phyloP scores from a whole-genome alignment of 2,888 invertebrate species.

The Drosophila setosimentum region DNA sequence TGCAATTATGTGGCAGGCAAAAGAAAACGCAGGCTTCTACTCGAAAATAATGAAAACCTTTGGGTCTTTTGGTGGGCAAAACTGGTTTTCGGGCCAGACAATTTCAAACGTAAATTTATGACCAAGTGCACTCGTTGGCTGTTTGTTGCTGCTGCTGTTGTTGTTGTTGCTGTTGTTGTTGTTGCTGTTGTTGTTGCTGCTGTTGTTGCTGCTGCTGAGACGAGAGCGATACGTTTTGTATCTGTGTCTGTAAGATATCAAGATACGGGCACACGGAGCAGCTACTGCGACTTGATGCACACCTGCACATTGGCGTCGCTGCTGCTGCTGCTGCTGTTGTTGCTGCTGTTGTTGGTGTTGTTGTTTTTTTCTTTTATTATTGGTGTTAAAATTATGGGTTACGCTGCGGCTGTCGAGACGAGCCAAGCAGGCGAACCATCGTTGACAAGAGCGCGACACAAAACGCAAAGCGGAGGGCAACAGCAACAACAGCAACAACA shows the following conservation, averaged over 20 bases:
- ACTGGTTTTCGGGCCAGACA: conserved; percentile 68
- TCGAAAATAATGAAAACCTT: conserved; percentile 71
- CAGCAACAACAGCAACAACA: not conserved
- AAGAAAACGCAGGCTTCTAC: conserved; percentile 35
- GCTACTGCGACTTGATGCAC: conserved; percentile 79
- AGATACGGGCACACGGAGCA: conserved; percentile 61
- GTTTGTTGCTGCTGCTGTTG: conserved; percentile 29
- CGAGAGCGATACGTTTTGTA: conserved; percentile 65
- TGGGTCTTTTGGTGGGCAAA: conserved; percentile 62
- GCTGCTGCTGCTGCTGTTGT: conserved; percentile 24
- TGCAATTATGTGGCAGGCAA: conserved; percentile 34
- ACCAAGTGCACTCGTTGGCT: conserved; percentile 65
- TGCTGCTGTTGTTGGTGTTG: conserved; percentile 26
- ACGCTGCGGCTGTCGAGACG: conserved; percentile 56
- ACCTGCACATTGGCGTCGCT: conserved; percentile 69
- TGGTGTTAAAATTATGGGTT: conserved; percentile 80
- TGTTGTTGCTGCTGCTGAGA: conserved; percentile 29
- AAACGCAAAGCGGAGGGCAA: conserved; percentile 16
- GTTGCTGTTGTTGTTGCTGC: conserved; percentile 21
- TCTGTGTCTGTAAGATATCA: conserved; percentile 75
- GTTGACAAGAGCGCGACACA: conserved; percentile 71
- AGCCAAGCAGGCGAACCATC: conserved; percentile 50
- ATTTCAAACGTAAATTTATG: conserved; percentile 79
- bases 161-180: conserved; percentile 23
- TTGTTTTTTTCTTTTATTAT: conserved; percentile 72